Percentiles rank a stretch among this genome's conserved stretches.
Conservation (phyloP, 1,140 invertebrate species). For the Brachystomella parvula region DNA sequence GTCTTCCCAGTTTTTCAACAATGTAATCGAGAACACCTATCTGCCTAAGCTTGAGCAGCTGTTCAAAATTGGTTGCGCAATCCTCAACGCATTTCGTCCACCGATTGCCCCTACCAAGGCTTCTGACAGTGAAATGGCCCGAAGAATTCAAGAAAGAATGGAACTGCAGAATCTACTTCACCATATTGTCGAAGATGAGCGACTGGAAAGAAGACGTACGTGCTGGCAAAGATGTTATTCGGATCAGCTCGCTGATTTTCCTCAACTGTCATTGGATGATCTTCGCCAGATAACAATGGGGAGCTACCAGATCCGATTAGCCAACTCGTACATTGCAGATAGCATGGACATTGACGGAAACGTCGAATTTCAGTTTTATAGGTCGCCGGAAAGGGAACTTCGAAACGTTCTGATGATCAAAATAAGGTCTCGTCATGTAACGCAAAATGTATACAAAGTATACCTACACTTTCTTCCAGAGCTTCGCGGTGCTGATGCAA, state of each 20-base stretch:
- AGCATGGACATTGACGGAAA: neutral
- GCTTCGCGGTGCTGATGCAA: neutral
- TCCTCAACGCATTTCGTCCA: constrained; percentile 15
- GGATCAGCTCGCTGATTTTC: constrained; percentile 16
- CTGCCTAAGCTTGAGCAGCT: constrained; percentile 6
- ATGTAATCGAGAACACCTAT: constrained; percentile 14
- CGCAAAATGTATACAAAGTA: too few species aligned
- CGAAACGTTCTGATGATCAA: too few species aligned
- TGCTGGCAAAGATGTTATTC: neutral
- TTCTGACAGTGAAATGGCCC: neutral
- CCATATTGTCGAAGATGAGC: neutral
- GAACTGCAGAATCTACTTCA: neutral
- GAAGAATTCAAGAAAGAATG: neutral
- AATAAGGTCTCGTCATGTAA: too few species aligned
- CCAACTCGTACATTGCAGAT: neutral
- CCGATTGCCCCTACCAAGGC: neutral
- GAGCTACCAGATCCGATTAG: constrained; percentile 20
- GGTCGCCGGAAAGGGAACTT: neutral
- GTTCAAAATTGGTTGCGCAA: constrained; percentile 18
- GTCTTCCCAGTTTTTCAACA: constrained; percentile 18
- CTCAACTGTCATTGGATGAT: constrained; percentile 15
- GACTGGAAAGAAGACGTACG: neutral
- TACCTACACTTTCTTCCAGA: too few species aligned
- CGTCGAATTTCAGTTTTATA: neutral
- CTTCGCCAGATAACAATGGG: constrained; percentile 19